Evolutionary conservation across 2,888 invertebrate species (phyloP).

Genomic region (Agrochola circellaris): DNA sequence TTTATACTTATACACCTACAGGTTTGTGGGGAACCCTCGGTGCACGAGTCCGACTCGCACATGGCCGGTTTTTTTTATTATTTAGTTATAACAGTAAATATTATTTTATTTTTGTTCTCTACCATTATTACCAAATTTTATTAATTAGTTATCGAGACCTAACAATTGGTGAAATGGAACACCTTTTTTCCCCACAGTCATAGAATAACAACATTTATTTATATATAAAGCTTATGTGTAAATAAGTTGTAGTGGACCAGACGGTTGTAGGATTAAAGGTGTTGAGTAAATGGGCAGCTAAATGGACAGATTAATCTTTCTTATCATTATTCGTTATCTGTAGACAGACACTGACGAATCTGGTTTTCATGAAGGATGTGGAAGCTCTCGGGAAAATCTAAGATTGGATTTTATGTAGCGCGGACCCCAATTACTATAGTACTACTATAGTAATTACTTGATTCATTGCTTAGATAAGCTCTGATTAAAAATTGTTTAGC

Average conservation of each 20-base stretch:
- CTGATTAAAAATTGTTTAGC: not conserved
- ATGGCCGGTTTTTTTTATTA: no score
- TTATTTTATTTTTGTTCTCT: no score
- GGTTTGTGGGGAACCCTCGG: no score
- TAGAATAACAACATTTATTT: not conserved
- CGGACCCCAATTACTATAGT: no score
- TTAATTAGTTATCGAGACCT: no score
- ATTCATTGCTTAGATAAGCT: not conserved
- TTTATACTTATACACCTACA: no score
- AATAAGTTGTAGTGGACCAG: not conserved
- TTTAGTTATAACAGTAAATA: not conserved
- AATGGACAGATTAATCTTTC: constrained; percentile 20
- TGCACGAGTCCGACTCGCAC: no score
- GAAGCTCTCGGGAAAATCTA: not conserved
- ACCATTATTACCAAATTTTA: no score
- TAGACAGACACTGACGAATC: constrained; percentile 10
- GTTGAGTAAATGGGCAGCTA: constrained; percentile 17
- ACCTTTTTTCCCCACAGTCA: no score
- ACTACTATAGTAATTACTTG: no score
- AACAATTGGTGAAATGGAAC: not conserved
- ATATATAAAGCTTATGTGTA: not conserved
- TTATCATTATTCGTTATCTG: constrained; percentile 22
- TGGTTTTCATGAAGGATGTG: constrained; percentile 9
- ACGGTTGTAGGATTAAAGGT: constrained; percentile 3
- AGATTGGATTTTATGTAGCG: not conserved